phyloP scores from a whole-genome alignment of 92 coral and sea anemone genomes.

The Diadumene lineata region DNA sequence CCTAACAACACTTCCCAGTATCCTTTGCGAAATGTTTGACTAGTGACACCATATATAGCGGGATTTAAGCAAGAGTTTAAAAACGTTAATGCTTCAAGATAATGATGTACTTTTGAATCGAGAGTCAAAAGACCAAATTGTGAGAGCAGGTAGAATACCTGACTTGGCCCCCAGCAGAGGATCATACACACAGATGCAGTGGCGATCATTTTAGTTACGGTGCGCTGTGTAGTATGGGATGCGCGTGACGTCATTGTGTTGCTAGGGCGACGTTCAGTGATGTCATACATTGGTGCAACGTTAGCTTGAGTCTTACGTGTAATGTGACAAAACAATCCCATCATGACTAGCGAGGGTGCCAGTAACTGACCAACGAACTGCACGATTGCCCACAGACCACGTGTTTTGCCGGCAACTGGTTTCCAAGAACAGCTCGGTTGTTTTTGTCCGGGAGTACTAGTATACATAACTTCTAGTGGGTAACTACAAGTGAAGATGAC shows the following conservation, averaged over 20 bases:
- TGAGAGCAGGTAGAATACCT: constrained; percentile 31
- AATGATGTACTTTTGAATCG: constrained; percentile 50
- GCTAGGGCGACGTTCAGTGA: constrained; percentile 9
- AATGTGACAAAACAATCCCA: constrained; percentile 53
- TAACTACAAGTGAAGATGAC: constrained; percentile 21
- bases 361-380: constrained; percentile 45
- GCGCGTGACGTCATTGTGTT: constrained; percentile 1
- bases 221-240: constrained; percentile 31
- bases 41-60: constrained; percentile 67
- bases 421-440: constrained; percentile 31
- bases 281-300: constrained; percentile 18
- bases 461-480: constrained; percentile 40
- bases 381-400: constrained; percentile 31
- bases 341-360: constrained; percentile 48
- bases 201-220: constrained; percentile 60
- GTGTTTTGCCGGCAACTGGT: constrained; percentile 4
- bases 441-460: neutral
- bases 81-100: constrained; percentile 47
- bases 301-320: constrained; percentile 20
- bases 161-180: constrained; percentile 63
- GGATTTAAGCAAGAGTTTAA: constrained; percentile 61
- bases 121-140: constrained; percentile 27
- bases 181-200: constrained; percentile 43
- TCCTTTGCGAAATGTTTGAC: constrained; percentile 59
- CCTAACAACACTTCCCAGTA: constrained; percentile 50